These are phyloP conservation scores for Cephus runcator DNA, from an alignment of 2,888 invertebrate species.

Conservation along the genomic window DNA sequence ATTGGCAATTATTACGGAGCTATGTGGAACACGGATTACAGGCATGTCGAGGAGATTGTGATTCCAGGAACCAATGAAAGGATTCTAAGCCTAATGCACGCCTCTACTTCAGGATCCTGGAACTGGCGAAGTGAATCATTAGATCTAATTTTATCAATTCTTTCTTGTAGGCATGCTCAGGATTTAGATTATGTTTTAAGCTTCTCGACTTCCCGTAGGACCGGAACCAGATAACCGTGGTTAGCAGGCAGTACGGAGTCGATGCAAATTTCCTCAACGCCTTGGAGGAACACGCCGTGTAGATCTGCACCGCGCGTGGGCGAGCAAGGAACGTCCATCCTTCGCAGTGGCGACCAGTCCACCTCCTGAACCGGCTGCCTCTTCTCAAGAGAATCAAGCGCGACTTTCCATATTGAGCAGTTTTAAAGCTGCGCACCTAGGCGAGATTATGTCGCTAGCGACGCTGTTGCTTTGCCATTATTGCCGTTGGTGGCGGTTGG, in stretches of 20 bases:
- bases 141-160: not conserved
- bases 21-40: constrained; percentile 32
- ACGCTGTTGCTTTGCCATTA: constrained; percentile 28
- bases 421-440: constrained; percentile 47
- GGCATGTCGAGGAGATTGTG: constrained; percentile 30
- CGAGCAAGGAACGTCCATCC: constrained; percentile 51
- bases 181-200: not conserved
- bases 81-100: constrained; percentile 6
- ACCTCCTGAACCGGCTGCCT: constrained; percentile 6
- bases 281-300: constrained; percentile 26
- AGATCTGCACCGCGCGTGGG: constrained; percentile 45
- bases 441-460: constrained; percentile 52
- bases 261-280: constrained; percentile 50
- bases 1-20: constrained; percentile 24
- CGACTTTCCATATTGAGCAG: constrained; percentile 57
- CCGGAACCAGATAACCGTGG: not conserved
- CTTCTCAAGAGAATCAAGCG: constrained; percentile 30
- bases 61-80: constrained; percentile 29
- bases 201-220: not conserved
- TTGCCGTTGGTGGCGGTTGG: not conserved
- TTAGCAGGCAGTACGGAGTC: constrained; percentile 43
- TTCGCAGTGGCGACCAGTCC: constrained; percentile 34
- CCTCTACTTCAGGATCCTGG: not conserved
- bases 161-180: not conserved
- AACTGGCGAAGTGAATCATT: not conserved